phyloP scores from a whole-genome alignment of 2,113 vertebrate species.

The Caranx melampygus region DNA sequence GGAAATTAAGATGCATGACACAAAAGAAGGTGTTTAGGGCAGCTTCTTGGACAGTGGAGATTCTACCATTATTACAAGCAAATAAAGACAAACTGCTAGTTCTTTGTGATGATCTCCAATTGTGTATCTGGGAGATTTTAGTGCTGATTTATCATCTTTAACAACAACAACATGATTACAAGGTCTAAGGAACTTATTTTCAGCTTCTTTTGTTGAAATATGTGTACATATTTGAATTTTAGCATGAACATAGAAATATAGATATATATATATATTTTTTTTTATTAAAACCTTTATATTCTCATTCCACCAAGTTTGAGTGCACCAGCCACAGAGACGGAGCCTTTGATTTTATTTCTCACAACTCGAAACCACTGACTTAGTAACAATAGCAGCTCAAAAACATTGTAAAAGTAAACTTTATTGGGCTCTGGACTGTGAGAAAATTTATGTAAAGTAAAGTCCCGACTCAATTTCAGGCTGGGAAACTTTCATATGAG shows the following conservation, averaged over 20 bases:
- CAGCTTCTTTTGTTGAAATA: background rate
- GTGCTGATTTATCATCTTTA: background rate
- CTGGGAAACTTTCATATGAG: background rate
- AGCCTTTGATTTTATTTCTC: constrained; percentile 32
- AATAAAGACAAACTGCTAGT: background rate
- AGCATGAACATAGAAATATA: no score
- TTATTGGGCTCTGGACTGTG: constrained; percentile 28
- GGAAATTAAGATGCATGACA: background rate
- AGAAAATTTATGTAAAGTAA: constrained; percentile 9
- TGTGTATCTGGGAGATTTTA: background rate
- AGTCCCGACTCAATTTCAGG: constrained; percentile 1
- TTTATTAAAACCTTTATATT: background rate
- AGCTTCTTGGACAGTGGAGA: background rate
- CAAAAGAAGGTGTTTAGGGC: background rate
- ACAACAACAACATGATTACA: background rate
- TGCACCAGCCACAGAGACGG: constrained; percentile 10
- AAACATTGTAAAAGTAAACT: constrained; percentile 64
- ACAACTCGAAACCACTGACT: constrained; percentile 13
- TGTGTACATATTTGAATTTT: no score
- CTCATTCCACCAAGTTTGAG: background rate
- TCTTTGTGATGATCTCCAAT: background rate
- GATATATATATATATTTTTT: no score
- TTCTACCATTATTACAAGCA: background rate
- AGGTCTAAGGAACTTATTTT: background rate
- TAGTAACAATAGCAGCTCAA: constrained; percentile 24